Evolutionary conservation across 2,888 invertebrate species (phyloP), one percentile per base, ranked within the genome.

Genomic region (Camponotus fellah): DNA sequence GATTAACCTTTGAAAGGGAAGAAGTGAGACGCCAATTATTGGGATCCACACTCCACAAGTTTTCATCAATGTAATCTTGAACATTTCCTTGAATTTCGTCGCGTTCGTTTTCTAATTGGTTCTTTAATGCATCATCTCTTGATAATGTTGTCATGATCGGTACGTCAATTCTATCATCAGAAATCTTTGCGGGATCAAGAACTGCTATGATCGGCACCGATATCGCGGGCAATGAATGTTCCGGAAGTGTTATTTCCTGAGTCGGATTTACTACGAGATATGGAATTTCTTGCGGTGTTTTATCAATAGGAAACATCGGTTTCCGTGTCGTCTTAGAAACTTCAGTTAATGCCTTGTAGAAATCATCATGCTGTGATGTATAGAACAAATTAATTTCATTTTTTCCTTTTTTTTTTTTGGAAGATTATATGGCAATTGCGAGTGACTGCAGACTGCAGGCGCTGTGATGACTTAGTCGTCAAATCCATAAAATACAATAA

Each of bases 121-220:
- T 77, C 3, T 82, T 60, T 46, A 84, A n/a, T 0, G 3, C 32
- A 8, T 17, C 40, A 32, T 49, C 34, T 34, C 62, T 4, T 10
- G 91, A 86, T 8, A 89, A 37, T 3, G 89, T 68, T 8, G 90
- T 87, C 9, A 89, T 81, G 14, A 90, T 86, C 2, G 91, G 86
- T 3, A 81, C 80, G 3, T 91, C 69, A 32, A 86, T 82, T 26
- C 84, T 83, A 46, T 76, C 64, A 3, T 76, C 64, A 0, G 85
- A 66, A 14, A 26, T 40, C 62, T 82, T 86, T n/a, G 88, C 80
- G 0, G 88, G 84, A 49, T 90, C 84, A 37, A 91, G 82, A 21
- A 91, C 84, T 40, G 91, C 90, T 0, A 91, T 81, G 34, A 91
- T 86, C 5, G 91, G 91, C 3, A 89, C 84, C 0, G 89, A 82